Evolutionary conservation across 2,888 invertebrate genomes (phyloP), one percentile per base, ranked within the genome.

Genomic region (Sinodicranocentrus sp.): DNA sequence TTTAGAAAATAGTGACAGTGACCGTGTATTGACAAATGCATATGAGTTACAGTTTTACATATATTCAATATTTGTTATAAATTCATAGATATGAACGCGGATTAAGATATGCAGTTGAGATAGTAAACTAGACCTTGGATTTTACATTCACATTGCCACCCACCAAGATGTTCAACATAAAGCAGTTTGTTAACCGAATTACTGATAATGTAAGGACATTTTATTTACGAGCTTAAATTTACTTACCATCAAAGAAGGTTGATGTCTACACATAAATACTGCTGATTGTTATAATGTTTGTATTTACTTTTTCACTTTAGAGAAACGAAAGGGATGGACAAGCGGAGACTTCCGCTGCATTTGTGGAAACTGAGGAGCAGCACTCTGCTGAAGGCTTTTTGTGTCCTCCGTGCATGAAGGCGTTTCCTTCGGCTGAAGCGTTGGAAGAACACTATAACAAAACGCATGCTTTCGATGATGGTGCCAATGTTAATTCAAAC

Each of bases 361-460:
- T 82, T 54, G 85, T 80, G 2, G 85, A 80, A 17, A 33, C 54
- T 19, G 87, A 86, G 25, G 89, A 87, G 23, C 87, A 88, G 65
- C 87, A 86, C 61, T 87, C 89, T 19, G 89, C 90, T 8, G 90
- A 92, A 89, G 92, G 92, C 2, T 92, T 92, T 89, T 87, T 92
- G 17, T 92, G 91, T 73, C 91, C 91, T 15, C 88, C 88, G 8
- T 91, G 92, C 86, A 91, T 91, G 89, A 82, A 79, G 33, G 90
- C 91, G 5, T 90, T 91, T 84, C 87, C 90, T 2, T 90, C 90
- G 13, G 90, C 91, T 3, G 92, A 92, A 85, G 90, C 90, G 6
- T 89, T 92, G 23, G 91, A 91, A 84, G 85, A 88, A n/a, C 90
- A 90, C 82, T 90, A 90, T 80, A 84, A 89, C 61, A 85, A 84